Conservation (phyloP, 2,797 vertebrate genomes). For the Hydrophis major region DNA sequence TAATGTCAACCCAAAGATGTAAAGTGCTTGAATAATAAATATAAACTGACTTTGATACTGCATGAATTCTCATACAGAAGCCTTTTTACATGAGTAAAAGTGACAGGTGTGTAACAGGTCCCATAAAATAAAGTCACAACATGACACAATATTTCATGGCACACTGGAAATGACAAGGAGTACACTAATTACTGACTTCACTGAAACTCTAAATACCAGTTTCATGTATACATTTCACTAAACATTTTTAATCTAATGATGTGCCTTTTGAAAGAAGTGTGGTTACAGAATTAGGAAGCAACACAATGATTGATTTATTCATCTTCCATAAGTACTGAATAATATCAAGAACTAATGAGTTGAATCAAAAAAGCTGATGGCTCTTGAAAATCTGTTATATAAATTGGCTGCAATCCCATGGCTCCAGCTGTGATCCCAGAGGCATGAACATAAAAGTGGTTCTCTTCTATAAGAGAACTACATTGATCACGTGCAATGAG, state of each 20-base stretch:
- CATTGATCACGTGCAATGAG: neutral
- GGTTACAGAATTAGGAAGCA: slow-evolving; percentile 39
- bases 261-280: slow-evolving; percentile 43
- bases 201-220: slow-evolving; percentile 60
- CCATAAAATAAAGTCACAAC: slow-evolving; percentile 70
- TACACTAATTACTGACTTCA: slow-evolving; percentile 62
- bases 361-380: slow-evolving; percentile 49
- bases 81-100: slow-evolving; percentile 67
- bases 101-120: slow-evolving; percentile 69
- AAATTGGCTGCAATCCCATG: slow-evolving; percentile 7
- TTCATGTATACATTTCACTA: slow-evolving; percentile 60
- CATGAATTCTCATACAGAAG: slow-evolving; percentile 69
- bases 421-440: slow-evolving; percentile 11
- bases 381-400: neutral
- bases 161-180: slow-evolving; percentile 63
- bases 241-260: slow-evolving; percentile 62
- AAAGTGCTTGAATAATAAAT: slow-evolving; percentile 63
- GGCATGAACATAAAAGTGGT: neutral
- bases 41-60: slow-evolving; percentile 67
- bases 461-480: neutral
- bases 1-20: slow-evolving; percentile 52
- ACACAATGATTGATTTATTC: slow-evolving; percentile 53
- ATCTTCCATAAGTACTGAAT: slow-evolving; percentile 51
- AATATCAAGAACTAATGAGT: slow-evolving; percentile 44
- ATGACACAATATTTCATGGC: slow-evolving; percentile 71